These are phyloP conservation scores for Merodon equestris DNA, from an alignment of 2,888 invertebrate genomes.

Conservation along the genomic window DNA sequence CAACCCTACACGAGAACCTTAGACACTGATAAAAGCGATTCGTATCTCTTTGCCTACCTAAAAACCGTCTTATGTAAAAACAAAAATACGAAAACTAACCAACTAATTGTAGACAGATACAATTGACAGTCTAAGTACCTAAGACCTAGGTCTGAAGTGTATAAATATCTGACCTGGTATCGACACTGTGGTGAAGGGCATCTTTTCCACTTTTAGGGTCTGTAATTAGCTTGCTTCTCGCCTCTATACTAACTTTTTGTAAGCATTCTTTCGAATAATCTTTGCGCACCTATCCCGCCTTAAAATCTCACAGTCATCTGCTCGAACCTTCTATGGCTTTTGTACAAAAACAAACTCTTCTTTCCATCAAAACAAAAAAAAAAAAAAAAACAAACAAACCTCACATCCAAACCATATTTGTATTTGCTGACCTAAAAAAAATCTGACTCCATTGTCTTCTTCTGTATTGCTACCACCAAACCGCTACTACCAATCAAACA, in stretches of 20 bases:
- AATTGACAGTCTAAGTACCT: too few relatives aligned
- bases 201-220: constrained; percentile 6
- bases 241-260: constrained; percentile 22
- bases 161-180: too few relatives aligned
- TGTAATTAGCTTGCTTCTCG: constrained; percentile 9
- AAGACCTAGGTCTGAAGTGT: too few relatives aligned
- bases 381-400: too few relatives aligned
- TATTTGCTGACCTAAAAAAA: constrained; percentile 62
- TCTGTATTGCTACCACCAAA: constrained; percentile 69
- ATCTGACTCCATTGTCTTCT: constrained; percentile 67
- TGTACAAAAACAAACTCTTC: constrained; percentile 31
- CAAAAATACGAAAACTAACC: constrained; percentile 15
- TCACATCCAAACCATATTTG: constrained; percentile 55
- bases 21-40: constrained; percentile 45
- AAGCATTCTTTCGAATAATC: constrained; percentile 23
- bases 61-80: constrained; percentile 33
- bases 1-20: constrained; percentile 40
- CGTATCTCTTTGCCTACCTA: constrained; percentile 50
- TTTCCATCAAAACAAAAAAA: too few relatives aligned
- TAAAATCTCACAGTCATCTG: constrained; percentile 5
- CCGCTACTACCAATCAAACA: constrained; percentile 65
- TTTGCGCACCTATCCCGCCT: constrained; percentile 28
- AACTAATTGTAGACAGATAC: constrained; percentile 50
- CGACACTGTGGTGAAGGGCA: constrained; percentile 32
- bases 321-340: constrained; percentile 23